phyloP scores from a whole-genome alignment of 2,797 vertebrate species.

The Sebastes dallii region DNA sequence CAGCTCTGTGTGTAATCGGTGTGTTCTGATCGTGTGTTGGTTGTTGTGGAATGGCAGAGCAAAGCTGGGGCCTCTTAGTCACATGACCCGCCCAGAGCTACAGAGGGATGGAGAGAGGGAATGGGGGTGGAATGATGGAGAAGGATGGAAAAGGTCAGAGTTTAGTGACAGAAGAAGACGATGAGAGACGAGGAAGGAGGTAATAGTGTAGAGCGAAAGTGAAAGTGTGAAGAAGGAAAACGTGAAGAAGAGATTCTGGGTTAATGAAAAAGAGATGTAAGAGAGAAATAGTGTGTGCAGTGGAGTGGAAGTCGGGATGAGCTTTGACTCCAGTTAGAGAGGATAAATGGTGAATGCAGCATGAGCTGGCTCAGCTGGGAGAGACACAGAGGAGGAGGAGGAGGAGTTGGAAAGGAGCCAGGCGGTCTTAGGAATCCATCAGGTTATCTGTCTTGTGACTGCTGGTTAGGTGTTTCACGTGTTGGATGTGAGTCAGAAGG shows the following conservation, averaged over 20 bases:
- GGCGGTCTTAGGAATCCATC: not conserved
- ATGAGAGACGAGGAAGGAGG: not conserved
- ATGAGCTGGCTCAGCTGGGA: conserved; percentile 2
- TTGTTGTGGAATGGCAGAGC: conserved; percentile 22
- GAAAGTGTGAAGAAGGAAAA: not conserved
- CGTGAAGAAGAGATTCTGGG: not conserved
- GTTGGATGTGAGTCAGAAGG: no score
- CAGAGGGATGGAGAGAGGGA: not conserved
- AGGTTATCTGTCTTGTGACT: conserved; percentile 5
- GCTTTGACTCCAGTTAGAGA: not conserved
- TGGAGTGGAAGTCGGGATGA: conserved; percentile 5
- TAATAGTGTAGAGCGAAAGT: no score
- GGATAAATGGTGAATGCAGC: not conserved
- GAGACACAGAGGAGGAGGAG: not conserved
- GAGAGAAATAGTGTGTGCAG: no score
- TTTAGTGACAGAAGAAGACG: not conserved
- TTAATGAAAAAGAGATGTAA: not conserved
- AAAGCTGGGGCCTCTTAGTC: conserved; percentile 33
- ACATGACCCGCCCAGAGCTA: conserved; percentile 28
- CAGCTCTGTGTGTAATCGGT: conserved; percentile 14
- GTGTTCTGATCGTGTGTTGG: not conserved
- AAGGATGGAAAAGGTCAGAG: not conserved
- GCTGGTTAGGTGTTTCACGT: not conserved
- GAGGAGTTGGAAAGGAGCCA: not conserved
- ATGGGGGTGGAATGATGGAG: not conserved